Percentiles rank a stretch among this genome's conserved stretches.
These are phyloP conservation scores for Magallana nippona DNA, from an alignment of 2,888 invertebrate genomes.

Conservation along the genomic window DNA sequence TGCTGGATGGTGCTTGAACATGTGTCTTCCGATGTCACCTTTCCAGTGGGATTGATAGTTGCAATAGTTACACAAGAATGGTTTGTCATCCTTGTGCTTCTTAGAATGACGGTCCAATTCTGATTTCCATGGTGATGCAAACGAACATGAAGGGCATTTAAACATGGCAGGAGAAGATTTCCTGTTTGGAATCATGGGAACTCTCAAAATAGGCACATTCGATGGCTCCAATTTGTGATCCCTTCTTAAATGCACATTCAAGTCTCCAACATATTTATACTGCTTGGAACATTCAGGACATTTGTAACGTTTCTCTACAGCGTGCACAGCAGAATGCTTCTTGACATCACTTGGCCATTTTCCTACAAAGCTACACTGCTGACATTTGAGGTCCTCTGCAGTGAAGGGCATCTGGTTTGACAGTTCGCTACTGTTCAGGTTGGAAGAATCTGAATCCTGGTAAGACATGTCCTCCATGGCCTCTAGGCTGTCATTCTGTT, in stretches of 20 bases:
- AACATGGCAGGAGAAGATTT: constrained; percentile 78
- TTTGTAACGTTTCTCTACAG: constrained; percentile 75
- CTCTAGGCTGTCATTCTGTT: constrained; percentile 13
- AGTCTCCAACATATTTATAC: constrained; percentile 87
- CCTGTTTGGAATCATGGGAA: constrained; percentile 63
- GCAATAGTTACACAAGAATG: constrained; percentile 81
- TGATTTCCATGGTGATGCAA: constrained; percentile 79
- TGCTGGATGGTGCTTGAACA: constrained; percentile 80
- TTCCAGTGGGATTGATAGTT: constrained; percentile 81
- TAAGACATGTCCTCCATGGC: constrained; percentile 48
- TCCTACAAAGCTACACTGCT: constrained; percentile 78
- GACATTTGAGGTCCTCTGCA: constrained; percentile 69
- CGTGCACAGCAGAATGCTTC: constrained; percentile 78
- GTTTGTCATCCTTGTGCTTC: constrained; percentile 79
- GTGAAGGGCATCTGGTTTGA: constrained; percentile 2
- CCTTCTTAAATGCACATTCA: constrained; percentile 86
- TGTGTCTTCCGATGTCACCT: constrained; percentile 81
- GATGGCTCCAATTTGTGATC: constrained; percentile 83
- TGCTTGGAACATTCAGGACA: constrained; percentile 85
- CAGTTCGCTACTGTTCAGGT: constrained; percentile 11
- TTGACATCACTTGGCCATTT: constrained; percentile 79
- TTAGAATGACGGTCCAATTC: constrained; percentile 81
- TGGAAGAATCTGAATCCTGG: constrained; percentile 8
- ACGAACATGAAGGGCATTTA: constrained; percentile 85
- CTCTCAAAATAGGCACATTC: constrained; percentile 62